These are phyloP conservation scores for Oostethus manadensis DNA, from an alignment of 2,113 vertebrate genomes.

Conservation along the genomic window DNA sequence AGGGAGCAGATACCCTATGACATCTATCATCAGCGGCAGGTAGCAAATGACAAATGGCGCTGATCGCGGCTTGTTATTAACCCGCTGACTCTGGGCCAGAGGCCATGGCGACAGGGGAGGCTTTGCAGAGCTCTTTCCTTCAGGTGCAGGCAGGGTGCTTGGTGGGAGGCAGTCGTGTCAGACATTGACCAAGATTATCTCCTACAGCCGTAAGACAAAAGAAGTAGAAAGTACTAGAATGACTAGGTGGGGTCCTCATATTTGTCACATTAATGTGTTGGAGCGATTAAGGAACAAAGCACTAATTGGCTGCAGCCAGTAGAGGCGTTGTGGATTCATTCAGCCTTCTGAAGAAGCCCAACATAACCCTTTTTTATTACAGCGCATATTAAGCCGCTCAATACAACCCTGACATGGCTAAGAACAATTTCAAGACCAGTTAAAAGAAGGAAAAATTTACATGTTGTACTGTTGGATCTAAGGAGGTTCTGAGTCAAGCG, in stretches of 20 bases:
- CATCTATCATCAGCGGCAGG: slow-evolving; percentile 56
- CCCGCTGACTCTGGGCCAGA: slow-evolving; percentile 58
- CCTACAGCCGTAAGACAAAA: background rate
- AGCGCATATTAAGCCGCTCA: too few species aligned
- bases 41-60: slow-evolving; percentile 61
- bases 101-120: slow-evolving; percentile 31
- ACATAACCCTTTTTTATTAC: too few species aligned
- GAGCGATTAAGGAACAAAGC: background rate
- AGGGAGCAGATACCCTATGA: slow-evolving; percentile 54
- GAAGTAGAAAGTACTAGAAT: too few species aligned
- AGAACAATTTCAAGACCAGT: too few species aligned
- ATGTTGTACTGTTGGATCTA: too few species aligned
- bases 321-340: too few species aligned
- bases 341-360: too few species aligned
- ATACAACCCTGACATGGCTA: too few species aligned
- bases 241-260: too few species aligned
- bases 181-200: slow-evolving; percentile 10
- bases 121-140: slow-evolving; percentile 36
- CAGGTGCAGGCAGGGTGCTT: slow-evolving; percentile 12
- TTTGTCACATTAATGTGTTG: background rate
- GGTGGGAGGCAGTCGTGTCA: background rate
- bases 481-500: too few species aligned
- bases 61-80: slow-evolving; percentile 59
- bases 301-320: background rate
- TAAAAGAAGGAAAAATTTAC: too few species aligned